Conservation (phyloP, 2,797 vertebrate species). For the Thamnophis elegans region DNA sequence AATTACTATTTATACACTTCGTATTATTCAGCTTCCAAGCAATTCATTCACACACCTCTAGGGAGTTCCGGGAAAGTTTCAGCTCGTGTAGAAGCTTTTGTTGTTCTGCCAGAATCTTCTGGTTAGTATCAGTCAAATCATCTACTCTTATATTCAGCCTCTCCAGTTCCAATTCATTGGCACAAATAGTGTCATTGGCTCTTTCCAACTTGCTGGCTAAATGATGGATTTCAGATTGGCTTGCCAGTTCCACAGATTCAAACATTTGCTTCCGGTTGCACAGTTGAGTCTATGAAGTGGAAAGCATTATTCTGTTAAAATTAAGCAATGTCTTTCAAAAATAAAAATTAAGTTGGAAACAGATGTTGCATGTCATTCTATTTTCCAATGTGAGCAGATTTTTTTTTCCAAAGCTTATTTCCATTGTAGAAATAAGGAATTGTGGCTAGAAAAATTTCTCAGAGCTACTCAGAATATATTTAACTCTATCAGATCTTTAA, state of each 20-base stretch:
- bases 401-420: not conserved
- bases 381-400: not conserved
- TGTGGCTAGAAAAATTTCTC: not conserved
- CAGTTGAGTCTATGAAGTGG: slow-evolving; percentile 69
- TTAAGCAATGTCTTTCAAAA: not conserved
- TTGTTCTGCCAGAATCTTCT: slow-evolving; percentile 65
- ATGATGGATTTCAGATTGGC: slow-evolving; percentile 78
- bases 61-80: slow-evolving; percentile 75
- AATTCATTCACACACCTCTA: slow-evolving; percentile 75
- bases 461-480: not conserved
- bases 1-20: not conserved
- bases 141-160: slow-evolving; percentile 75
- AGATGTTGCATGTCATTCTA: not conserved
- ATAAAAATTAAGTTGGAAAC: slow-evolving; percentile 16
- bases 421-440: not conserved
- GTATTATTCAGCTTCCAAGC: not conserved
- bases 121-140: slow-evolving; percentile 66
- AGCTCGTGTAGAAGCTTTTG: slow-evolving; percentile 74
- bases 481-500: not conserved
- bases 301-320: slow-evolving; percentile 5
- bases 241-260: slow-evolving; percentile 77
- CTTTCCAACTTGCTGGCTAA: slow-evolving; percentile 78
- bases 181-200: slow-evolving; percentile 77
- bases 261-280: slow-evolving; percentile 73
- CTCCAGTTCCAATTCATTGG: slow-evolving; percentile 84